Base-by-base conservation (phyloP, 1,140 invertebrate genomes). In the Spodoptera litura region DNA sequence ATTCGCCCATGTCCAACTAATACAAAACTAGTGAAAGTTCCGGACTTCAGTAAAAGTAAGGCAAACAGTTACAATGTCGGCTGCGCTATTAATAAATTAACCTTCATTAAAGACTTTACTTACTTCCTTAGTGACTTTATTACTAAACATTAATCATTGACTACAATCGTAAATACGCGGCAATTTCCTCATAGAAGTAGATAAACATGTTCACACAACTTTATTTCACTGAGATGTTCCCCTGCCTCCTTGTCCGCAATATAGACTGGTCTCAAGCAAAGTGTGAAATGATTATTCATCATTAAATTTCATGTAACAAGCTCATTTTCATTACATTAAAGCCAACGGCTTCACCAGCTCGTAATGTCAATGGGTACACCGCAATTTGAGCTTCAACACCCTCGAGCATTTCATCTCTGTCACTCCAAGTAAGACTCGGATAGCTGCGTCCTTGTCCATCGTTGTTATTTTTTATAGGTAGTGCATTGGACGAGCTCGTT, bases 301-400 rank as follows among this genome's bases (percentile, higher is more conserved):
- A 56, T 56, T 72, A 55, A 72, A 73, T 62, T 51, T 31, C 49
- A 51, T 73, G 73, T 52, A 27, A 72, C 74, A 75, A 72, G 27
- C 51, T 77, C 74, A 72, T 77, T 80, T 80, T 80, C 79, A 80
- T 77, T 73, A 77, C 73, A 80, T 80, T 77, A 80, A 80, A 80
- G 62, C 49, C 10, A 77, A 80, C 20, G 62, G 58, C 52, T 44
- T 3, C 53, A 20, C 12, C 27, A 44, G 62, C 55, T 44, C 66
- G 73, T 70, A 53, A 75, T 58, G 56, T 58, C 64, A 25, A 68
- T 71, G 74, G 49, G 53, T 64, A 73, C 56, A 77, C 38, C 73
- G 72, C 62, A 10, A 71, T 80, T 76, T 71, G 27, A 53, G 62
- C 62, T 58, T 31, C 55, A 35, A 52, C 20, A 61, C 55, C 66